Evolutionary conservation across 2,888 invertebrate genomes (phyloP).

Genomic region (Helicoverpa assulta): DNA sequence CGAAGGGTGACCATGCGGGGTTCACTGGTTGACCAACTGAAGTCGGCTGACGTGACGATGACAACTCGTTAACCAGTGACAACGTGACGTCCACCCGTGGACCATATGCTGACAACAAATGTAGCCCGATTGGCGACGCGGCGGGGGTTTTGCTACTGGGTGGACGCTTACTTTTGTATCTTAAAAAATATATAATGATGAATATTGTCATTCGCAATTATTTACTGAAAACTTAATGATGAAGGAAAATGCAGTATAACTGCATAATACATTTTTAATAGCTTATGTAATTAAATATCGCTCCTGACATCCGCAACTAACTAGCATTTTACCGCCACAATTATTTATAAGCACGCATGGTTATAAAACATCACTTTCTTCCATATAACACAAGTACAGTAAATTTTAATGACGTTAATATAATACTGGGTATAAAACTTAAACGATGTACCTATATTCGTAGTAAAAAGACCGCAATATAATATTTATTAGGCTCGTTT

Average conservation of each 20-base stretch:
- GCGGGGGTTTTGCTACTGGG: no score
- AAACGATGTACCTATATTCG: constrained; percentile 33
- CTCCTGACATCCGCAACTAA: constrained; percentile 56
- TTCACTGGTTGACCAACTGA: no score
- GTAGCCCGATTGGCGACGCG: no score
- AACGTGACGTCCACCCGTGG: no score
- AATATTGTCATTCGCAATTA: background rate
- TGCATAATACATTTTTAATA: constrained; percentile 26
- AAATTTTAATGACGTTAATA: constrained; percentile 56
- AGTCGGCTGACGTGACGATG: no score
- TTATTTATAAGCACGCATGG: constrained; percentile 50
- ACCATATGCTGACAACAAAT: no score
- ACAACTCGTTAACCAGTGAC: no score
- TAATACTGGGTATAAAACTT: constrained; percentile 51
- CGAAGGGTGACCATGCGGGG: no score
- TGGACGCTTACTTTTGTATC: no score
- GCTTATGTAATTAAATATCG: constrained; percentile 46
- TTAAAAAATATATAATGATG: background rate
- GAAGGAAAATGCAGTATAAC: constrained; percentile 13
- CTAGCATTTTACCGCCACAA: constrained; percentile 45
- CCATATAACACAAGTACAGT: constrained; percentile 33
- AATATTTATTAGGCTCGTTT: constrained; percentile 43
- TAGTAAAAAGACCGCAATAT: constrained; percentile 34
- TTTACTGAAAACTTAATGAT: constrained; percentile 7
- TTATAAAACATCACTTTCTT: constrained; percentile 56